A percentile compares a stretch with the other conserved stretches of the same genome.
Evolutionary conservation across 2,113 vertebrate species (phyloP).

Genomic region (Phaethornis superciliosus): DNA sequence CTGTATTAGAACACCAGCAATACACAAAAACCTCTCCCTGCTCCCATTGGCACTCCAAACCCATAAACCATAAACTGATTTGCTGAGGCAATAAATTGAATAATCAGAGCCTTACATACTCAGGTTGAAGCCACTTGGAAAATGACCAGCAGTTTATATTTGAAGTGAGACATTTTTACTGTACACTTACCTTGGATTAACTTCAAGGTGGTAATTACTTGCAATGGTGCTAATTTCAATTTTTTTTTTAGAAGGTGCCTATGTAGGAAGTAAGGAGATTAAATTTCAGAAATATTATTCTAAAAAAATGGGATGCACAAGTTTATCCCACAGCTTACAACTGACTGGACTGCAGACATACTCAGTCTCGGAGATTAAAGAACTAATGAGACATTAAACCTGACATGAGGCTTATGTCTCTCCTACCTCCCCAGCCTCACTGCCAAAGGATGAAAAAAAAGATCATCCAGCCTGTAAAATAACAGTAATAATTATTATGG

Average conservation of each 20-base stretch:
- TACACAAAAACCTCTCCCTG: not conserved
- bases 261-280: not conserved
- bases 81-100: not conserved
- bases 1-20: not conserved
- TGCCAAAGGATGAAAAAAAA: not conserved
- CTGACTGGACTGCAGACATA: not conserved
- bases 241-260: constrained; percentile 99
- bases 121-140: not conserved
- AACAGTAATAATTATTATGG: not conserved
- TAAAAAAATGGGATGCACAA: not conserved
- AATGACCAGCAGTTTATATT: not conserved
- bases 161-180: not conserved
- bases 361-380: not conserved
- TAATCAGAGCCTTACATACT: not conserved
- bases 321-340: not conserved
- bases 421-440: not conserved
- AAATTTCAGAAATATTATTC: not conserved
- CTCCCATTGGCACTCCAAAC: not conserved
- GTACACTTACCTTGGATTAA: constrained; percentile 88
- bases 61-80: not conserved
- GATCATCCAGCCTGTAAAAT: not conserved
- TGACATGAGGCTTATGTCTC: not conserved
- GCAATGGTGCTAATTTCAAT: constrained; percentile 98
- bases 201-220: constrained; percentile 98
- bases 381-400: not conserved